These are phyloP conservation scores for Slavum lentiscoides DNA, from an alignment of 2,888 invertebrate species.

Conservation along the genomic window DNA sequence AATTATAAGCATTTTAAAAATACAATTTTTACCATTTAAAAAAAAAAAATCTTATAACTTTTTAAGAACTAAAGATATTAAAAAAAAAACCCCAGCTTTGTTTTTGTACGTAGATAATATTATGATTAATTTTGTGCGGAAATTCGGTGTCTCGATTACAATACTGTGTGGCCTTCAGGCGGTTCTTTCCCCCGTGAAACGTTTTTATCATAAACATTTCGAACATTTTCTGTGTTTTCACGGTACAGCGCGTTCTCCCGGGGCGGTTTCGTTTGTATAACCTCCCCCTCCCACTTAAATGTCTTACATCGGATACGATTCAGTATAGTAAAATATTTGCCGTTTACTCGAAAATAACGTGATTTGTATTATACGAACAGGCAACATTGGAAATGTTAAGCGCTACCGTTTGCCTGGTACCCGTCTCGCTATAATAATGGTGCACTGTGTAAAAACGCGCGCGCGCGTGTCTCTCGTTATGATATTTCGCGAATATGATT, in stretches of 20 bases:
- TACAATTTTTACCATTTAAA: no score
- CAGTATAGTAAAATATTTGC: not conserved
- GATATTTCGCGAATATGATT: not conserved
- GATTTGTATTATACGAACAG: not conserved
- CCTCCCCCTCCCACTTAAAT: no score
- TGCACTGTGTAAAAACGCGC: not conserved
- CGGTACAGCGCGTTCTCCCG: no score
- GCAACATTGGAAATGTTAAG: constrained; percentile 26
- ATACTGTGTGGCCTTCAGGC: not conserved
- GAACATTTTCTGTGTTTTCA: no score
- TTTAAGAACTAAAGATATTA: no score
- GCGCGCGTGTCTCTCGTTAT: constrained; percentile 10
- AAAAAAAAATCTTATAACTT: no score
- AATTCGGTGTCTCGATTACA: not conserved
- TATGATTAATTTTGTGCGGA: no score
- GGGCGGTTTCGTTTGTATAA: not conserved
- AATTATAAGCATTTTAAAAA: no score
- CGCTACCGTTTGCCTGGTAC: constrained; percentile 43
- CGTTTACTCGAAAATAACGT: not conserved
- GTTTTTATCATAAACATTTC: no score
- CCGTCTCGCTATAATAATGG: not conserved
- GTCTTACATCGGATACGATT: not conserved
- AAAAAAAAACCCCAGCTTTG: no score
- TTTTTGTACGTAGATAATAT: no score
- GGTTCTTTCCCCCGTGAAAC: no score